Conservation (phyloP, 2,797 vertebrate species). For the Miichthys miiuy region DNA sequence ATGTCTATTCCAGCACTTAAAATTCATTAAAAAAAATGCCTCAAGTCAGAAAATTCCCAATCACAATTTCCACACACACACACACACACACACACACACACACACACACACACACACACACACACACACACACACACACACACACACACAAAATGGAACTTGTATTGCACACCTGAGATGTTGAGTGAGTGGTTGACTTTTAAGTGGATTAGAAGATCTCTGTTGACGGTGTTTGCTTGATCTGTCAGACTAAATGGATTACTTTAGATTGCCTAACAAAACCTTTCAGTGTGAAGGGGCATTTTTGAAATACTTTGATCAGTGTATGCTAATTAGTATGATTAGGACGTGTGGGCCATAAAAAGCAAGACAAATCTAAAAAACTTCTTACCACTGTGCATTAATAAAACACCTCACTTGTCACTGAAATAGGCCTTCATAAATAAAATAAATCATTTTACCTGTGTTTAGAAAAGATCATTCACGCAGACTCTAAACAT, state of each 20-base stretch:
- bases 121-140: too few relatives aligned
- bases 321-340: conserved; percentile 35
- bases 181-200: conserved; percentile 38
- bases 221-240: conserved; percentile 38
- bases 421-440: background rate
- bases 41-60: background rate
- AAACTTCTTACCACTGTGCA: background rate
- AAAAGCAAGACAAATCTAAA: background rate
- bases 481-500: background rate
- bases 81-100: too few relatives aligned
- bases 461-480: background rate
- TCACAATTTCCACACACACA: background rate
- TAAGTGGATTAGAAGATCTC: conserved; percentile 64
- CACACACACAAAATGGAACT: background rate
- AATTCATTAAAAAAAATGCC: background rate
- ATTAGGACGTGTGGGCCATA: conserved; percentile 6
- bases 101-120: too few relatives aligned
- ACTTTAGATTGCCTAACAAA: conserved; percentile 40
- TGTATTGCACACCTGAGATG: conserved; percentile 4
- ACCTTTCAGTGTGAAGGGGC: conserved; percentile 2
- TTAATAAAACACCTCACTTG: background rate
- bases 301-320: conserved; percentile 34
- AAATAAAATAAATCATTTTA: background rate
- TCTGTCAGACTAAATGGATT: conserved; percentile 63
- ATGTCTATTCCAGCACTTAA: background rate